Conservation (phyloP, 2,113 vertebrate species). For the Mesembrinibis cayennensis region DNA sequence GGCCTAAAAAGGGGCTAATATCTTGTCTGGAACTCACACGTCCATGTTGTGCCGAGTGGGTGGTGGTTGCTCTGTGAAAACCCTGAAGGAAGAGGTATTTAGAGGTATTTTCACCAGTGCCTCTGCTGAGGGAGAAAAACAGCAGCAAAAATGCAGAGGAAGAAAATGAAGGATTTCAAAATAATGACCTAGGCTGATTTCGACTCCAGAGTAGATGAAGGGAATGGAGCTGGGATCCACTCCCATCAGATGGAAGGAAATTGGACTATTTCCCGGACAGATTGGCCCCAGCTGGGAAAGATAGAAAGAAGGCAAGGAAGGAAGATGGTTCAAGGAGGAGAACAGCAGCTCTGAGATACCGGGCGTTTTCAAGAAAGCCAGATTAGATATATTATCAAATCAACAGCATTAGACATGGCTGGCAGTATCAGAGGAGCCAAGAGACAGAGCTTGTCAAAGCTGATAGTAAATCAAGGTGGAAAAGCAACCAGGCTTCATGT, state of each 20-base stretch:
- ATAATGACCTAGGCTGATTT: constrained; percentile 45
- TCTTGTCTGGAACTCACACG: not conserved
- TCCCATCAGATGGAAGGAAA: constrained; percentile 63
- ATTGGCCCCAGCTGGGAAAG: constrained; percentile 59
- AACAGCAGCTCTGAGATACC: constrained; percentile 38
- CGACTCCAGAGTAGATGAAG: not conserved
- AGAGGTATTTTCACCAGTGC: not conserved
- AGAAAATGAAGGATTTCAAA: constrained; percentile 29
- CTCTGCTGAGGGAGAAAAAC: not conserved
- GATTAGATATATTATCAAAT: constrained; percentile 58
- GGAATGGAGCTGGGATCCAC: not conserved
- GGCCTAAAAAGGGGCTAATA: not conserved
- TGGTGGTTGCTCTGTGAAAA: not conserved
- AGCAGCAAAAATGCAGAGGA: not conserved
- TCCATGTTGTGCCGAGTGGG: accelerated
- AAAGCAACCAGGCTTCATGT: not conserved
- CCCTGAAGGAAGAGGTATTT: not conserved
- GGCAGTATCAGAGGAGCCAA: not conserved
- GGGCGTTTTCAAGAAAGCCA: constrained; percentile 11
- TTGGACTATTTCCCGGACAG: constrained; percentile 57
- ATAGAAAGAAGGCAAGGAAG: constrained; percentile 18
- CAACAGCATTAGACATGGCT: constrained; percentile 25
- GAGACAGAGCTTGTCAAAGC: not conserved
- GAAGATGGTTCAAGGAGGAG: constrained; percentile 37
- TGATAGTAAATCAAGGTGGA: constrained; percentile 38